A percentile compares a stretch with the other conserved stretches of the same genome.
These are phyloP conservation scores for Heliconius nattereri DNA, from an alignment of 1,140 invertebrate genomes.

Conservation along the genomic window DNA sequence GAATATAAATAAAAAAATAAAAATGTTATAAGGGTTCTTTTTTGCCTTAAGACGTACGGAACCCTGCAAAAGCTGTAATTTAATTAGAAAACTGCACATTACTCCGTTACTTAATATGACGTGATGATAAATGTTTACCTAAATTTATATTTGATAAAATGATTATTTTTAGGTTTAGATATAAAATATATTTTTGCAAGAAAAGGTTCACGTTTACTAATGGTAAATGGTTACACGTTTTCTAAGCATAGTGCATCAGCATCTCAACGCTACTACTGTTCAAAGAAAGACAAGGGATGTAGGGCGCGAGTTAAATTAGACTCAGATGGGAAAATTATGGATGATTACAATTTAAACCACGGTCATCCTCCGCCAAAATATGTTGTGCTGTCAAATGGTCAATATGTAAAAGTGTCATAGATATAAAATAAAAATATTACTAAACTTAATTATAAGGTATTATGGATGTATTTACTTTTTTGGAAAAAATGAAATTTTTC, in stretches of 20 bases:
- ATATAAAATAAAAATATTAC: not conserved
- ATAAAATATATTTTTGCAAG: slow-evolving; percentile 17
- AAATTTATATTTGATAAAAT: no score
- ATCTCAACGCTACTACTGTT: slow-evolving; percentile 44
- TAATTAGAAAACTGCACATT: no score
- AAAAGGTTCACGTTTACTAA: slow-evolving; percentile 40
- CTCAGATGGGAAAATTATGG: slow-evolving; percentile 18
- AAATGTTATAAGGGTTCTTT: no score
- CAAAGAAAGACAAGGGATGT: slow-evolving; percentile 44
- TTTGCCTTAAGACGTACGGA: no score
- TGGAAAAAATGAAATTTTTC: no score
- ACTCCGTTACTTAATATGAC: no score
- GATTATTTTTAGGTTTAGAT: not conserved
- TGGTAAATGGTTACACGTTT: slow-evolving; percentile 50
- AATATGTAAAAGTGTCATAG: slow-evolving; percentile 40
- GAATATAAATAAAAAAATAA: no score
- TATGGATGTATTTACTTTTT: not conserved
- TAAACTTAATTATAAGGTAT: not conserved
- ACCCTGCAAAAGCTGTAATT: no score
- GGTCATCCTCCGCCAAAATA: slow-evolving; percentile 41
- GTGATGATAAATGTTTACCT: no score
- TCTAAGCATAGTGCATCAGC: slow-evolving; percentile 35
- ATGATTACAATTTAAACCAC: slow-evolving; percentile 21
- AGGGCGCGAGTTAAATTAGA: slow-evolving; percentile 42
- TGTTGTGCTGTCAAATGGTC: slow-evolving; percentile 21